phyloP scores from a whole-genome alignment of 2,888 invertebrate species.

The Orthonevra nobilis region DNA sequence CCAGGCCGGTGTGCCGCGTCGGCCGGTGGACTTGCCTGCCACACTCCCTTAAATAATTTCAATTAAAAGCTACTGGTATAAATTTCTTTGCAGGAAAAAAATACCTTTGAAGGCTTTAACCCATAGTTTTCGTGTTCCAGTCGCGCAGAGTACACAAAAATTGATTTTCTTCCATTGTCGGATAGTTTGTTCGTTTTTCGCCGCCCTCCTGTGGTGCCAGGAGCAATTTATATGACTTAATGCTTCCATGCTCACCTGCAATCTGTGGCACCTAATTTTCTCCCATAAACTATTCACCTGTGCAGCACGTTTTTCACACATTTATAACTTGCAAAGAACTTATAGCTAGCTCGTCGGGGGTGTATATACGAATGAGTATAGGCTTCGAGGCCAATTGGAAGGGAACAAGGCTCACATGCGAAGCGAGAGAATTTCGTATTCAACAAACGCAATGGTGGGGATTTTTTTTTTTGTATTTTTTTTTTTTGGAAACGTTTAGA shows the following conservation, averaged over 20 bases:
- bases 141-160: constrained; percentile 26
- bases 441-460: too few species aligned
- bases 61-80: constrained; percentile 18
- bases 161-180: constrained; percentile 64
- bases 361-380: too few species aligned
- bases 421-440: too few species aligned
- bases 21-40: neutral
- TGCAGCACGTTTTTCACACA: constrained; percentile 59
- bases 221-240: constrained; percentile 66
- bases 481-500: too few species aligned
- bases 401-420: too few species aligned
- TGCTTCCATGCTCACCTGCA: constrained; percentile 54
- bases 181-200: too few species aligned
- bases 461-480: too few species aligned
- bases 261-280: constrained; percentile 67
- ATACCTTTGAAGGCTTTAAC: constrained; percentile 18
- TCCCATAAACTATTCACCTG: constrained; percentile 67
- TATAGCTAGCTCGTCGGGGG: too few species aligned
- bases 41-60: constrained; percentile 22
- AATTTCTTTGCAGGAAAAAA: constrained; percentile 20
- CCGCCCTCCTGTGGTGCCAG: neutral
- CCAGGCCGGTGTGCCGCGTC: neutral
- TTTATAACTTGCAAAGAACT: constrained; percentile 57
- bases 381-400: too few species aligned
- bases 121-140: neutral